Evolutionary conservation across 37 sponge, comb jelly and placozoan species (phyloP).

Genomic region (Haliclona indistincta): DNA sequence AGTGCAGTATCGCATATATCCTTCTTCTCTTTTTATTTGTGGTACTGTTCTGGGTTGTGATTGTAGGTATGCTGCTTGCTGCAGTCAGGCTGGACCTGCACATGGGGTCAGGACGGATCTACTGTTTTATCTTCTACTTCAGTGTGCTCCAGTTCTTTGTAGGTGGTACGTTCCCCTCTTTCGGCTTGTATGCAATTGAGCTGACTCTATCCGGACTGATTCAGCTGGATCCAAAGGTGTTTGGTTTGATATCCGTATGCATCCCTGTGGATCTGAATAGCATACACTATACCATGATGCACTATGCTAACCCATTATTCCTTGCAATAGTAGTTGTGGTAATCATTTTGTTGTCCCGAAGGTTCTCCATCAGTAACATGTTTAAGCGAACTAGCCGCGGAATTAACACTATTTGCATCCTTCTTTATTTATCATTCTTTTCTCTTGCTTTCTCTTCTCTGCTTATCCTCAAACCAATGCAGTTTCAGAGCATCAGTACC

Average conservation of each 20-base stretch:
- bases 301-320: constrained; percentile 22
- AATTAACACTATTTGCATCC: constrained; percentile 32
- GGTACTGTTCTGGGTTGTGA: background rate
- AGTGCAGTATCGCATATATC: background rate
- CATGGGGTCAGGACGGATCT: constrained; percentile 39
- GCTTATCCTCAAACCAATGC: constrained; percentile 3
- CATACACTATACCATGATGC: background rate
- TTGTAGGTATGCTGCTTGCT: constrained; percentile 4
- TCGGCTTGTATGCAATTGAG: background rate
- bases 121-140: constrained; percentile 50
- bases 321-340: background rate
- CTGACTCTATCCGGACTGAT: constrained; percentile 4
- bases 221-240: constrained; percentile 21
- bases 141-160: constrained; percentile 32
- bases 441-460: constrained; percentile 10
- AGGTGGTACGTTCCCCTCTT: background rate
- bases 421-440: constrained; percentile 11
- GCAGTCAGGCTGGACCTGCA: constrained; percentile 10
- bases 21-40: background rate
- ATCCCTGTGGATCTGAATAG: background rate
- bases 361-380: background rate
- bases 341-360: background rate
- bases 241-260: constrained; percentile 16
- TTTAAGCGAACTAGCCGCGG: background rate
- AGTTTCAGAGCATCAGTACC: background rate